Conservation (phyloP, 1,140 invertebrate species). For the Potamilus streckersoni region DNA sequence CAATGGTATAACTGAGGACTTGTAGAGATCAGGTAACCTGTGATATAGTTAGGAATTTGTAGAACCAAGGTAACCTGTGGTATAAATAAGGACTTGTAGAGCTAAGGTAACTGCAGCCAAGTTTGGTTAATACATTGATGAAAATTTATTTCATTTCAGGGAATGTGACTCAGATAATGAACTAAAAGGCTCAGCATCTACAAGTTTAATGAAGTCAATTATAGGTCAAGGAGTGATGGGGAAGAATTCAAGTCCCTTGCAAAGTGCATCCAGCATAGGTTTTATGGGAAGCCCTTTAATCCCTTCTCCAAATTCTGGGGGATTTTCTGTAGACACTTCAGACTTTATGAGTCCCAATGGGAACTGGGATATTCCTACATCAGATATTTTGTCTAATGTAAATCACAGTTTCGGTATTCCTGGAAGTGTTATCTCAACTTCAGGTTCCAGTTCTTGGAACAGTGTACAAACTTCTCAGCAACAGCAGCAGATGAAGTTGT, state of each 20-base stretch:
- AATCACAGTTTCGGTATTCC: conserved; percentile 5
- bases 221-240: conserved; percentile 42
- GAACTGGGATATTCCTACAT: conserved; percentile 13
- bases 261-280: too few relatives aligned
- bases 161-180: conserved; percentile 66
- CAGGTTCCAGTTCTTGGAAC: conserved; percentile 13
- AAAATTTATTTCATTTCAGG: conserved; percentile 17
- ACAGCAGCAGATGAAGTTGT: conserved; percentile 14
- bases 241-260: too few relatives aligned
- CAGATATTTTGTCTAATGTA: conserved; percentile 8
- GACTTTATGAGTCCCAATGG: background rate
- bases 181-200: conserved; percentile 65
- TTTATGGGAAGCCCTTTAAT: too few relatives aligned
- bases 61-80: too few relatives aligned
- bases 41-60: too few relatives aligned
- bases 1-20: too few relatives aligned
- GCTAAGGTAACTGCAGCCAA: too few relatives aligned
- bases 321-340: background rate
- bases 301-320: background rate
- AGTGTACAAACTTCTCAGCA: conserved; percentile 10
- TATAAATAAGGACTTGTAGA: too few relatives aligned
- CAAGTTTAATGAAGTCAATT: conserved; percentile 66
- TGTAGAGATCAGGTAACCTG: too few relatives aligned
- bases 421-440: conserved; percentile 23
- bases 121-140: too few relatives aligned